These are phyloP conservation scores for Microtus ochrogaster DNA, from an alignment of 2,113 vertebrate genomes.

Conservation along the genomic window DNA sequence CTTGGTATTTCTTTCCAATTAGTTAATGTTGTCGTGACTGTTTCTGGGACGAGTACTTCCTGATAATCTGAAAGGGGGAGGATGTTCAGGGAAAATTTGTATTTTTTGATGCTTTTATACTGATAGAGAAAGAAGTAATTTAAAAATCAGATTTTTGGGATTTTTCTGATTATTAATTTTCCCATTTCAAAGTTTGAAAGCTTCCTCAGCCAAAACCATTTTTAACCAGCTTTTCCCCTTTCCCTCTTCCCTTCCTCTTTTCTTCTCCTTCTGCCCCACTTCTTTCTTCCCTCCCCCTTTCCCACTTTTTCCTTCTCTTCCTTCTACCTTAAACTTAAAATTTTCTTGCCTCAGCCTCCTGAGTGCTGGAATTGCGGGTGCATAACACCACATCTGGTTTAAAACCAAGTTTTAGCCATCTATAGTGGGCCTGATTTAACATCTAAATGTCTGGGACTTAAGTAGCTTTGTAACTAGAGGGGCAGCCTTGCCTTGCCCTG, in stretches of 20 bases:
- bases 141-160: slow-evolving; percentile 1
- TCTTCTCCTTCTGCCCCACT: neutral
- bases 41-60: neutral
- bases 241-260: neutral
- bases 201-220: slow-evolving; percentile 3
- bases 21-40: neutral
- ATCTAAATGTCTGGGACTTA: neutral
- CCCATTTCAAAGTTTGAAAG: slow-evolving; percentile 39
- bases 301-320: neutral
- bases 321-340: neutral
- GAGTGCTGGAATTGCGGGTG: neutral
- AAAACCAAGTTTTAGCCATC: neutral
- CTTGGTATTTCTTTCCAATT: neutral
- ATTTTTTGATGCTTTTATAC: slow-evolving; percentile 34
- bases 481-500: neutral
- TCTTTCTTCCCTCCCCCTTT: too few relatives aligned
- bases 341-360: neutral
- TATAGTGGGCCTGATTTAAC: neutral
- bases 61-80: neutral
- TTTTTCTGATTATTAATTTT: slow-evolving; percentile 49
- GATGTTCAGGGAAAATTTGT: neutral
- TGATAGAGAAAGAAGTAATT: neutral
- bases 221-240: neutral
- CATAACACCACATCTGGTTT: neutral
- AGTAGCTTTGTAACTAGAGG: neutral